These are phyloP conservation scores for Nyctibius grandis DNA, from an alignment of 2,797 vertebrate genomes.

Conservation along the genomic window DNA sequence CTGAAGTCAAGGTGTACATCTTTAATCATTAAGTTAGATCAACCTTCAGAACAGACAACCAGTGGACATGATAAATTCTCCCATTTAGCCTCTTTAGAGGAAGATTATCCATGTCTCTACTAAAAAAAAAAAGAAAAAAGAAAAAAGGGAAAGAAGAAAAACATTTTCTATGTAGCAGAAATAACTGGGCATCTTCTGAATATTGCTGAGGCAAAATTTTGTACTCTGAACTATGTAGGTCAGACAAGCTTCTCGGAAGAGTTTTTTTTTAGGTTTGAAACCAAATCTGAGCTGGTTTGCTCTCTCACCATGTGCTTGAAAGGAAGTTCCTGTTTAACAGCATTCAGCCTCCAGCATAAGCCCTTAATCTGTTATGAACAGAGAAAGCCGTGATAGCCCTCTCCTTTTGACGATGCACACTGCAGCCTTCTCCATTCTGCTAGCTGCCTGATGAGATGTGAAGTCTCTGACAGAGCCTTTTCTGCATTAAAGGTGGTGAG, in stretches of 20 bases:
- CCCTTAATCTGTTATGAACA: neutral
- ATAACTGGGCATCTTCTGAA: neutral
- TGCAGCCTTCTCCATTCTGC: neutral
- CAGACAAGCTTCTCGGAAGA: neutral
- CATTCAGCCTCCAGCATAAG: neutral
- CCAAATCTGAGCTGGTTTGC: neutral
- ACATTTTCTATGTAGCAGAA: neutral
- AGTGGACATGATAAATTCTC: neutral
- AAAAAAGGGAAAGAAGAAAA: neutral
- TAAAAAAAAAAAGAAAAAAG: neutral
- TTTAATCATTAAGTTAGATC: conserved; percentile 9
- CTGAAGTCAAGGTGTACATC: neutral
- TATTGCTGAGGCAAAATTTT: neutral
- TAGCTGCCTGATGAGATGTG: neutral
- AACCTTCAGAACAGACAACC: neutral
- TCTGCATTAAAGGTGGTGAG: neutral
- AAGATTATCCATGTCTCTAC: neutral
- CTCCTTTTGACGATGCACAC: neutral
- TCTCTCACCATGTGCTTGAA: neutral
- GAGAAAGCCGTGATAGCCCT: neutral
- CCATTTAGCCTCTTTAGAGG: neutral
- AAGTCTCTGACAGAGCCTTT: neutral
- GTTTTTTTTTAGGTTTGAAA: neutral
- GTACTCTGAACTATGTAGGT: neutral
- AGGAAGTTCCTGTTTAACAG: neutral